phyloP scores from a whole-genome alignment of 2,797 vertebrate species.

The Oryzias sinensis region DNA sequence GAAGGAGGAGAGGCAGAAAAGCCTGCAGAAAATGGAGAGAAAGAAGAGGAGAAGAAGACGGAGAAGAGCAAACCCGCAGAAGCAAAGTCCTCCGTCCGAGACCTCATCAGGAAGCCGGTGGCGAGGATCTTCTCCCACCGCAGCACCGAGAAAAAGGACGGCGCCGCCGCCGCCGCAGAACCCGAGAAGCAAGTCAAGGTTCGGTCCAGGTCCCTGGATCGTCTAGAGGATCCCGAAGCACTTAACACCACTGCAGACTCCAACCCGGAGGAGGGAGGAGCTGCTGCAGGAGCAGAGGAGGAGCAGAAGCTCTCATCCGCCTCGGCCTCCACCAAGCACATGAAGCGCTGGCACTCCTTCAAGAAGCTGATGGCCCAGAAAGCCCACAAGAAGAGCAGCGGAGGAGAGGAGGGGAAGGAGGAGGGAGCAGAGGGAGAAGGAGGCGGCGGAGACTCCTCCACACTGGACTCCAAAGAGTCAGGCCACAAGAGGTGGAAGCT shows the following conservation, averaged over 20 bases:
- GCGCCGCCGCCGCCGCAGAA: slow-evolving; percentile 21
- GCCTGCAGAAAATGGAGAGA: slow-evolving; percentile 68
- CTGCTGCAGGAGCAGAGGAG: slow-evolving; percentile 20
- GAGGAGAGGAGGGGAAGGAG: slow-evolving; percentile 66
- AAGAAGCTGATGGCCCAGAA: slow-evolving; percentile 84
- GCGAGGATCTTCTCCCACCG: slow-evolving; percentile 82
- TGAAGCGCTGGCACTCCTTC: slow-evolving; percentile 84
- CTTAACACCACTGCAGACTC: slow-evolving; percentile 65
- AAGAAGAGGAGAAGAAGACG: slow-evolving; percentile 73
- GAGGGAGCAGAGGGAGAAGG: slow-evolving; percentile 69
- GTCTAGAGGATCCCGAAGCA: slow-evolving; percentile 74
- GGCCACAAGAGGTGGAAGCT: slow-evolving; percentile 83
- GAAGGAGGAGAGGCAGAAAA: slow-evolving; percentile 69
- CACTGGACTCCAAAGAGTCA: slow-evolving; percentile 79
- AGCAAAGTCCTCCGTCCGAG: slow-evolving; percentile 74
- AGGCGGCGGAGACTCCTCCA: slow-evolving; percentile 73
- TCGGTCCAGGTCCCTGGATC: slow-evolving; percentile 79
- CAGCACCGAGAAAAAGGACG: slow-evolving; percentile 80
- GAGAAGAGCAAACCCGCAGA: slow-evolving; percentile 73
- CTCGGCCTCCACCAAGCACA: slow-evolving; percentile 70
- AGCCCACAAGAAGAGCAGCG: slow-evolving; percentile 75
- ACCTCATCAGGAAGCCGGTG: slow-evolving; percentile 80
- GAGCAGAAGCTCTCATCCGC: slow-evolving; percentile 68
- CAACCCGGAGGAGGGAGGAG: slow-evolving; percentile 51
- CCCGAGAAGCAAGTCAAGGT: slow-evolving; percentile 67